Base-by-base conservation (phyloP, 1,140 invertebrate species). In the Meloidogyne floridensis region DNA sequence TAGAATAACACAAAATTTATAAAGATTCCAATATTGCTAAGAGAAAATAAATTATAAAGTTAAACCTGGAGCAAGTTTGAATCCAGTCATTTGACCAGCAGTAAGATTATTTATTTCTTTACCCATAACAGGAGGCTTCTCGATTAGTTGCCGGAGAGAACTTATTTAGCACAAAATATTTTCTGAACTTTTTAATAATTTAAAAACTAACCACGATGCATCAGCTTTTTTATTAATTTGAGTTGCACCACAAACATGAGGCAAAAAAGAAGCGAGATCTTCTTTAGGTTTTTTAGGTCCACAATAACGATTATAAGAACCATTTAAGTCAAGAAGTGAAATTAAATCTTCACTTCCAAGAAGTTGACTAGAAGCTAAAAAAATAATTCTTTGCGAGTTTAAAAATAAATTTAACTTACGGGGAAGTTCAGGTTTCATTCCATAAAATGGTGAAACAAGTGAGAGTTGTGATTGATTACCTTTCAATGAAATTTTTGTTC, bases 81-180 rank as follows among this genome's bases (percentile, higher is more conserved):
- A 99, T 51, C 96, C 96, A 86, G 95, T 93, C 80, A 98, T 91
- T 90, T 97, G 95, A 79, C 95, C 93, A 90, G 94, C 94, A 20
- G 94, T 95, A 72, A 98, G 90, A 72, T 95, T 94, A 81, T 95
- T 90, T 80, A 98, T 92, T 91, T 98, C 97, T 91, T 98, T 98
- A 2, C 95, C 95, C 75, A 94, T 94, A 85, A 98, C 97, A 8
- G 96, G 96, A 53, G 96, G 95, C 91, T 98, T 98, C 84, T 98
- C 97, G 90, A 98, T 97, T 2, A 99, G 93, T 81, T 95, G 96
- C 78, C 95, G 93, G 80, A 98, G 91, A 32, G 86, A 88, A 75
- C 86, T 88, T 42, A 72, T 6, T 56, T 32, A 32, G 32, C 32
- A 32, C 32, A 80, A 85, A 18, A 20, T 18, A 72, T 65, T 32